Evolutionary conservation across 2,113 vertebrate genomes (phyloP).

Genomic region (Salvelinus namaycush): DNA sequence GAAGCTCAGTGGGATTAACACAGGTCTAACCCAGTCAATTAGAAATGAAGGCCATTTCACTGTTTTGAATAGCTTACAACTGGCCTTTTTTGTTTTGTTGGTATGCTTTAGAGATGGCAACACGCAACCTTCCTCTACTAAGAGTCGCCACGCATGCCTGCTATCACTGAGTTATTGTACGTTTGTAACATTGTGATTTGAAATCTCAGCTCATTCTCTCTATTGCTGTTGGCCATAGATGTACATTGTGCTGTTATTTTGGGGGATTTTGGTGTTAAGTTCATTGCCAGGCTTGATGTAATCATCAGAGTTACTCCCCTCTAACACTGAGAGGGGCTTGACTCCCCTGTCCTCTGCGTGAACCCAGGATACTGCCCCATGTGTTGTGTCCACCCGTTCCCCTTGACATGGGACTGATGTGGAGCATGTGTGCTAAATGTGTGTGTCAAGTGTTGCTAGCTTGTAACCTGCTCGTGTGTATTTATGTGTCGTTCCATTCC

Average conservation of each 20-base stretch:
- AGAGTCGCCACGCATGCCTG: no score
- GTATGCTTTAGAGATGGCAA: no score
- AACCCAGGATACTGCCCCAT: slow-evolving; percentile 63
- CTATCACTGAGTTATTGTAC: no score
- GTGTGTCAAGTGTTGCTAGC: slow-evolving; percentile 52
- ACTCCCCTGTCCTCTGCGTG: slow-evolving; percentile 63
- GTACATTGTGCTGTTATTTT: slow-evolving; percentile 11
- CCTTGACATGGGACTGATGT: slow-evolving; percentile 62
- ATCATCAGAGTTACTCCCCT: background rate
- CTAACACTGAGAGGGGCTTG: slow-evolving; percentile 30
- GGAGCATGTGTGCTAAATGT: slow-evolving; percentile 60
- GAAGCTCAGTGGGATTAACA: slow-evolving; percentile 58
- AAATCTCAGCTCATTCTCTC: no score
- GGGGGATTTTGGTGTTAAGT: no score
- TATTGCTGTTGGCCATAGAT: no score
- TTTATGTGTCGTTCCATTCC: slow-evolving; percentile 32
- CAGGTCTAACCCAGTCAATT: slow-evolving; percentile 61
- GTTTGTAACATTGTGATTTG: no score
- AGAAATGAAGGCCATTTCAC: slow-evolving; percentile 44
- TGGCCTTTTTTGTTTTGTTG: no score
- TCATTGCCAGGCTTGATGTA: no score
- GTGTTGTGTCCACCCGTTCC: slow-evolving; percentile 62
- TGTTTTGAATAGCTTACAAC: slow-evolving; percentile 7
- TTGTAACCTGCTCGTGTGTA: slow-evolving; percentile 46
- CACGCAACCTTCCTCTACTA: no score